Evolutionary conservation across 2,113 vertebrate species (phyloP).

Genomic region (Gallinago paraguaiae): DNA sequence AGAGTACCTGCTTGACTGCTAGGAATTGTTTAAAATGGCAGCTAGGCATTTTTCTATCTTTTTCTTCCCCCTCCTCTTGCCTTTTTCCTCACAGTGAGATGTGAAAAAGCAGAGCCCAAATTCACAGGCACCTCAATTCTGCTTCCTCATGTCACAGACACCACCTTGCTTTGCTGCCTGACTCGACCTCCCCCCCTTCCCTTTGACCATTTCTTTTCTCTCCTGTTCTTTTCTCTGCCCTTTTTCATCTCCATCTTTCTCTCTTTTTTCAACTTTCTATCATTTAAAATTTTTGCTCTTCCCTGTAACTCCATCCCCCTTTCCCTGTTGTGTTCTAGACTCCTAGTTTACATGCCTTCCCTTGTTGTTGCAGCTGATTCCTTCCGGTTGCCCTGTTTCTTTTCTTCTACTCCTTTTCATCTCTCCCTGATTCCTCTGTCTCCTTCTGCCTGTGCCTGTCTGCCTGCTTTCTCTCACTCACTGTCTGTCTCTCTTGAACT

Average conservation of each 20-base stretch:
- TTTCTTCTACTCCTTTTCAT: background rate
- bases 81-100: background rate
- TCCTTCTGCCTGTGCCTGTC: background rate
- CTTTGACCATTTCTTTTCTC: background rate
- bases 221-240: background rate
- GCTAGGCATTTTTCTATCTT: background rate
- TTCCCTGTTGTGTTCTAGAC: background rate
- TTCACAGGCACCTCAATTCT: background rate
- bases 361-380: background rate
- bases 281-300: background rate
- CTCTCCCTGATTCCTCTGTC: background rate
- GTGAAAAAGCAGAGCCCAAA: background rate
- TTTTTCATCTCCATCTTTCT: background rate
- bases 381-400: background rate
- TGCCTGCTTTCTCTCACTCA: conserved; percentile 23
- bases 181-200: background rate
- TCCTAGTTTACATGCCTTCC: background rate
- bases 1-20: background rate
- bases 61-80: background rate
- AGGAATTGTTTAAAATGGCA: background rate
- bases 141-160: background rate
- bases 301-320: background rate
- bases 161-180: background rate
- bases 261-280: background rate
- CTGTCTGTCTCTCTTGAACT: conserved; percentile 56